These are phyloP conservation scores for Myripristis jacobus DNA, from an alignment of 2,797 vertebrate species.

Conservation along the genomic window DNA sequence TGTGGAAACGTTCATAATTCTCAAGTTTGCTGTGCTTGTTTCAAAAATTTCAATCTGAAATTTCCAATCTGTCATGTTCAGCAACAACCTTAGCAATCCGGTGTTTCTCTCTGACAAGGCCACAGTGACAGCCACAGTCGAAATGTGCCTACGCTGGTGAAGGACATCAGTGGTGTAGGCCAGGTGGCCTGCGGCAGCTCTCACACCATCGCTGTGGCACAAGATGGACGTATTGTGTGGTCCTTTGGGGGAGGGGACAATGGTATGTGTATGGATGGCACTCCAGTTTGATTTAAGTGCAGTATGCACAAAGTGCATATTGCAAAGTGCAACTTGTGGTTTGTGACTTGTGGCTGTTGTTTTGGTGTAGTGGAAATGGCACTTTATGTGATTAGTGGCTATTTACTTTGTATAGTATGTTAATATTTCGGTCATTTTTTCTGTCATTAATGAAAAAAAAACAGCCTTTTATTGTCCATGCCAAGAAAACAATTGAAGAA, in stretches of 20 bases:
- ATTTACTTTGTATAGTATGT: no score
- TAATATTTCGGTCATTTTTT: no score
- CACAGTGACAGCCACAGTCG: slow-evolving; percentile 89
- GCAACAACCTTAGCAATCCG: neutral
- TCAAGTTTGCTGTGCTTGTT: neutral
- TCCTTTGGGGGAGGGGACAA: slow-evolving; percentile 89
- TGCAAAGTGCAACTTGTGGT: no score
- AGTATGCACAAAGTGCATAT: no score
- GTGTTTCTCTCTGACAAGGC: slow-evolving; percentile 65
- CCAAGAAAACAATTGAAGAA: no score
- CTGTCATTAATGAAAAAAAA: no score
- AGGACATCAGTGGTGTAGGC: slow-evolving; percentile 87
- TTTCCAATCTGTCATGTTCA: neutral
- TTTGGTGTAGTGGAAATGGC: neutral
- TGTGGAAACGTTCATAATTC: no score
- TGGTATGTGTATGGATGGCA: slow-evolving; percentile 64
- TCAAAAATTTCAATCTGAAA: neutral
- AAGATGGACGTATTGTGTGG: slow-evolving; percentile 87
- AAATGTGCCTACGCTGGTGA: slow-evolving; percentile 87
- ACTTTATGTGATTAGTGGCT: neutral
- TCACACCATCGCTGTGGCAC: slow-evolving; percentile 86
- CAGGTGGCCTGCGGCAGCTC: slow-evolving; percentile 88
- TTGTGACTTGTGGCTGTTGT: neutral
- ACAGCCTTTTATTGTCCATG: no score
- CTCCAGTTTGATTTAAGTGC: neutral